phyloP scores from a whole-genome alignment of 2,888 invertebrate species.

The Parochlus steinenii region DNA sequence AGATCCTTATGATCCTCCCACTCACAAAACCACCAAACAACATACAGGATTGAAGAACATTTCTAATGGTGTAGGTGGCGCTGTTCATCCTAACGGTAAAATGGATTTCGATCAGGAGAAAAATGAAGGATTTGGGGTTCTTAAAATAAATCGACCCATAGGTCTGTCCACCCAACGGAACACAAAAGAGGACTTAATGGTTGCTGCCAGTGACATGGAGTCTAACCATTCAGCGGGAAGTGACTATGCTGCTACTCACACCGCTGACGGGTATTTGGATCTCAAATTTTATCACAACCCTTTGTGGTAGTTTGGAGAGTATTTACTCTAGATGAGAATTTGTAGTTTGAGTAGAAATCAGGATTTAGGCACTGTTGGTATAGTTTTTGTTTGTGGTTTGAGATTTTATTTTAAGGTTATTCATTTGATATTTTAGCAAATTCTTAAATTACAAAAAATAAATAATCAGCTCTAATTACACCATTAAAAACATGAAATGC shows the following conservation, averaged over 20 bases:
- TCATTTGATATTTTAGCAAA: no score
- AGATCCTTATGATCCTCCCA: not conserved
- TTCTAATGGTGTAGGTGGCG: constrained; percentile 28
- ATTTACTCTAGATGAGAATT: no score
- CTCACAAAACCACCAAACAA: constrained; percentile 24
- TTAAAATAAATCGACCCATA: constrained; percentile 18
- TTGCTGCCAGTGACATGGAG: constrained; percentile 16
- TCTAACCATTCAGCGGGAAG: constrained; percentile 22
- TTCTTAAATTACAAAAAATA: no score
- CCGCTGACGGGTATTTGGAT: constrained; percentile 53
- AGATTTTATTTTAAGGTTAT: no score
- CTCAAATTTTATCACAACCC: constrained; percentile 64
- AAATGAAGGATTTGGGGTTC: constrained; percentile 26
- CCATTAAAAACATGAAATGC: no score
- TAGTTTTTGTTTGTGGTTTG: no score
- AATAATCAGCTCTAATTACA: no score
- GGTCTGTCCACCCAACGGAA: not conserved
- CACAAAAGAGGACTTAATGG: constrained; percentile 6
- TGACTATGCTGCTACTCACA: constrained; percentile 34
- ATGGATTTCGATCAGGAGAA: constrained; percentile 29
- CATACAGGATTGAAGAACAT: constrained; percentile 30
- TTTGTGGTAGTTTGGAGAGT: constrained; percentile 41
- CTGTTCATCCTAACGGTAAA: constrained; percentile 27
- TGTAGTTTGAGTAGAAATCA: not conserved
- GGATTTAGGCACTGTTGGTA: no score